Base-by-base conservation (phyloP, 2,888 invertebrate genomes). In the Ochropacha duplaris region DNA sequence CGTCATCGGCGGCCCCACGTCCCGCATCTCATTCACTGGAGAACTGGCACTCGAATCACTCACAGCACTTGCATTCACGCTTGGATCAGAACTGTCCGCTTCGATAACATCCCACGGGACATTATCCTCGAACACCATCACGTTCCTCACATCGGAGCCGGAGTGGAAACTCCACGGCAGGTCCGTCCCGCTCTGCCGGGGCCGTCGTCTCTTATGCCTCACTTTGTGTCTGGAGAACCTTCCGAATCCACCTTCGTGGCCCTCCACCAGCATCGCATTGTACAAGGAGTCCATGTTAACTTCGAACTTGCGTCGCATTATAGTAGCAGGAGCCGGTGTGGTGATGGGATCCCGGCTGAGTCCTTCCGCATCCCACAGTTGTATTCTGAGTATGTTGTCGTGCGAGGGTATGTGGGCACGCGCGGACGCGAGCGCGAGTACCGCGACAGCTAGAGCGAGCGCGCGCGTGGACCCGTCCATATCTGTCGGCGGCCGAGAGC, bases 131-230 rank as follows among this genome's bases (percentile, higher is more conserved):
- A 89, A 94, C 79, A 89, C 93, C 66, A 84, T 88, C 65, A 93
- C 93, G 83, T 92, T 94, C 81, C 91, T 81, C 81, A 90, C 74
- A 78, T 85, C 83, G 71, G 90, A 86, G 65, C 94, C 94, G 68
- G 87, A 79, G 74, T 93, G 93, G 82, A 93, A 93, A 83, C 93
- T 87, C 94, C 94, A 93, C 65, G 91, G 93, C 64, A 86, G 78
- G 50, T 90, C 88, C 24, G 78, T 74, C 34, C 86, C 86, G 65
- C 79, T 83, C 70, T 88, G 86, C 68, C 92, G 80, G 5, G 91
- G 82, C 78, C 91, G 83, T 58, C 92, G 87, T 66, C 93, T 78
- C 90, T 92, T 92, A 63, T 92, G 92, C 66, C 92, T 76, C 55
- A 92, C 92, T 79, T 86, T 86, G 59, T 92, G 92, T 59, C 90